Evolutionary conservation across 1,140 invertebrate species (phyloP), one percentile per base, ranked within the genome.

Genomic region (Eumaeus atala): DNA sequence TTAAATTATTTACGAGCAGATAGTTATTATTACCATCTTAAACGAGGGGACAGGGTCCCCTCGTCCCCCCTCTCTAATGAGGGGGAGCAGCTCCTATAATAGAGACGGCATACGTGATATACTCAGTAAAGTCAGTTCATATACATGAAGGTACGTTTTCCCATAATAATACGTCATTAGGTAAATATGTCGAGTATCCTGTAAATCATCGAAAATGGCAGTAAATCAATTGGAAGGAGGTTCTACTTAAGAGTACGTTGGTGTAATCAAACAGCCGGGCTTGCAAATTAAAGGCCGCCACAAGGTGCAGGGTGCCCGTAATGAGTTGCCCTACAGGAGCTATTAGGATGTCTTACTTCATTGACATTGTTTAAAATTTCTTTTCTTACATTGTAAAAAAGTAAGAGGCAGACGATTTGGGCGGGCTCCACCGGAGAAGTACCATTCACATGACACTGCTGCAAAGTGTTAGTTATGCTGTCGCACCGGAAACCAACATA

Each of bases 191-290:
- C 40, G 14, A 44, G 40, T 9, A 16, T 12, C 59, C 35, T 61
- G 28, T 61, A 54, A 11, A 38, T 49, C 34, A 52, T 56, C 58
- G 54, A 56, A 60, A 60, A 61, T 50, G 52, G 59, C 52, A 54
- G 61, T 68, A 68, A 68, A 65, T 68, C 60, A 68, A 62, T 65
- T 50, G 40, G 40, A 65, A 64, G 60, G 52, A 65, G 56, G 55
- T 49, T 66, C 63, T 69, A 56, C 51, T 69, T 62, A 61, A 37
- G 35, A 60, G 17, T 51, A 42, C 54, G 51, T 61, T 44, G 40
- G 40, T 9, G 47, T 61, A 61, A 61, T 61, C 59, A 61, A 44
- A 50, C 36, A 21, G 54, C 48, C 44, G 21, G 54, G 51, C 56
- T 59, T 53, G 59, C 52, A 64, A 69, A 69, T 69, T 69, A 66